These are phyloP conservation scores for Phengaris arion DNA, from an alignment of 2,888 invertebrate species.

Conservation along the genomic window DNA sequence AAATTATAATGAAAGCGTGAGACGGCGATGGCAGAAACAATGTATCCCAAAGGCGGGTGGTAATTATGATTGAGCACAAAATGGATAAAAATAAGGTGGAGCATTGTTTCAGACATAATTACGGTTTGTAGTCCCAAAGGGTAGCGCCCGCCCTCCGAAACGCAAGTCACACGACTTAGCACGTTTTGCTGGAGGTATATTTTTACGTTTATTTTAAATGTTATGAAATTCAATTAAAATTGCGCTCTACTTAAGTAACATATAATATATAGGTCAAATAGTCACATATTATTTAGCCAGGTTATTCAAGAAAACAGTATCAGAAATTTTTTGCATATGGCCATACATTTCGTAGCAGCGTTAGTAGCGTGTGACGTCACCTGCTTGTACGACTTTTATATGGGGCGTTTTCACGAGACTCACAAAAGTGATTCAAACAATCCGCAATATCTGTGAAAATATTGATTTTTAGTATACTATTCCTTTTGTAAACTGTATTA, in stretches of 20 bases:
- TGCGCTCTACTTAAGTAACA: neutral
- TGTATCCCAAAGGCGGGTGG: conserved; percentile 64
- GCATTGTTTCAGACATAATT: conserved; percentile 77
- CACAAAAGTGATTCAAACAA: too few species aligned
- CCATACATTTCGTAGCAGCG: too few species aligned
- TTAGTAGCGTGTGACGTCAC: too few species aligned
- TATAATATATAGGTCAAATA: too few species aligned
- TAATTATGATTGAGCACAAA: conserved; percentile 79
- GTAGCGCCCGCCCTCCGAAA: conserved; percentile 44
- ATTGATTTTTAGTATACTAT: too few species aligned
- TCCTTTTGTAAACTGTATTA: too few species aligned
- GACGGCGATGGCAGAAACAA: conserved; percentile 62
- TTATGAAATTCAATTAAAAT: neutral
- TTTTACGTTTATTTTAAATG: conserved; percentile 31
- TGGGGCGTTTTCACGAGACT: too few species aligned
- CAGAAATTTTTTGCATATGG: too few species aligned
- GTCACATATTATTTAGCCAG: too few species aligned
- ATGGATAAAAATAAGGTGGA: conserved; percentile 74
- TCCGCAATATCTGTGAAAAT: too few species aligned
- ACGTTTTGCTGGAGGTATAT: conserved; percentile 35
- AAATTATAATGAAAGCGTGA: conserved; percentile 49
- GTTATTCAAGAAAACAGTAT: too few species aligned
- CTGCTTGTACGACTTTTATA: too few species aligned
- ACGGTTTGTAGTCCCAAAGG: conserved; percentile 74
- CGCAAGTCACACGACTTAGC: conserved; percentile 61